A percentile compares a stretch with the other conserved stretches of the same genome.
phyloP scores from a whole-genome alignment of 2,113 vertebrate genomes.

The Hiodon tergisus region DNA sequence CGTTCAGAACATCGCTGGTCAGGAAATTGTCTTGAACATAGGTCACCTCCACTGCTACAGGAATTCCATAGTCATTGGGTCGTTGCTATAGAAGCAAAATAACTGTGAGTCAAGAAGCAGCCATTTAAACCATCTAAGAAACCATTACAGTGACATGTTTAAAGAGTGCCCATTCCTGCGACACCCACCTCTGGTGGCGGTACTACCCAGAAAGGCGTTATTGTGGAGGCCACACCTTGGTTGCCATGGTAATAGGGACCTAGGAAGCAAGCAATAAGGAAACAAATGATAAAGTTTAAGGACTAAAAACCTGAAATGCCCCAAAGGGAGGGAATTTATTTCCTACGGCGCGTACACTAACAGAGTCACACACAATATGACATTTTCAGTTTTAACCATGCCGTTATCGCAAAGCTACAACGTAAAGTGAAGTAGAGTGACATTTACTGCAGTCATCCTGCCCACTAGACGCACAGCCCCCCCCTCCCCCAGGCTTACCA shows the following conservation, averaged over 20 bases:
- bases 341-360: not conserved
- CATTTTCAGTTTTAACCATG: too few relatives aligned
- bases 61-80: constrained; percentile 89
- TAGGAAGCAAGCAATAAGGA: constrained; percentile 32
- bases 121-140: not conserved
- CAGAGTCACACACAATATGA: too few relatives aligned
- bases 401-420: too few relatives aligned
- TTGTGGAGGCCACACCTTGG: constrained; percentile 81
- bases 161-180: not conserved
- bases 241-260: constrained; percentile 88
- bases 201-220: constrained; percentile 92
- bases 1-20: constrained; percentile 87
- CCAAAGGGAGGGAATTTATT: not conserved
- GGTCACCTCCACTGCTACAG: constrained; percentile 90
- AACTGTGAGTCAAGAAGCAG: fast-evolving
- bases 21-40: constrained; percentile 89
- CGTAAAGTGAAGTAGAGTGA: not conserved
- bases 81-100: constrained; percentile 67
- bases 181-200: constrained; percentile 80
- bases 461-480: not conserved
- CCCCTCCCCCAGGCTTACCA: constrained; percentile 54
- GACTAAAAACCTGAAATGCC: not conserved
- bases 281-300: not conserved
- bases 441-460: not conserved
- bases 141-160: not conserved